Evolutionary conservation across 2,113 vertebrate genomes (phyloP).

Genomic region (Nanorana parkeri): DNA sequence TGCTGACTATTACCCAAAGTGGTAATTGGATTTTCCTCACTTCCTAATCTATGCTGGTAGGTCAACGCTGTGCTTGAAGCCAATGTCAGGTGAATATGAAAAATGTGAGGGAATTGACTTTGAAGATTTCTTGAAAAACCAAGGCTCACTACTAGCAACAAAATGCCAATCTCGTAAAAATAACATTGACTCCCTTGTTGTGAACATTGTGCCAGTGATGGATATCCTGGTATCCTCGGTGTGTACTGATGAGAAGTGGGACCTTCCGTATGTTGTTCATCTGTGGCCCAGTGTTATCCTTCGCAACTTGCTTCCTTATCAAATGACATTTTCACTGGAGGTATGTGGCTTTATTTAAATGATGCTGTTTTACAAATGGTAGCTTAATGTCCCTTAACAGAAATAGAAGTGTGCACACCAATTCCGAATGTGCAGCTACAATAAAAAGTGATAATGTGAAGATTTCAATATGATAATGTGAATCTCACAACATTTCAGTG

Average conservation of each 20-base stretch:
- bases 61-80: slow-evolving; percentile 84
- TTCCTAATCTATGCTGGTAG: slow-evolving; percentile 64
- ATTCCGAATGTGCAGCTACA: too few relatives aligned
- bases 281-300: slow-evolving; percentile 91
- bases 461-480: too few relatives aligned
- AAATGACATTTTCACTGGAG: slow-evolving; percentile 81
- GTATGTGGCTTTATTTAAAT: slow-evolving; percentile 62
- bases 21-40: background rate
- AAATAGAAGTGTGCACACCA: too few relatives aligned
- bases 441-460: too few relatives aligned
- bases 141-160: slow-evolving; percentile 75
- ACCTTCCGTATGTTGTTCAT: slow-evolving; percentile 90
- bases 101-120: slow-evolving; percentile 88
- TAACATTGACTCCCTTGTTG: slow-evolving; percentile 72
- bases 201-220: slow-evolving; percentile 88
- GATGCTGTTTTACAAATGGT: too few relatives aligned
- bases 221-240: slow-evolving; percentile 80
- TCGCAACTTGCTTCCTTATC: slow-evolving; percentile 91
- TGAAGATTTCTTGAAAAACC: slow-evolving; percentile 79
- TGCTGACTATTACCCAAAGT: too few relatives aligned
- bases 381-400: too few relatives aligned
- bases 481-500: too few relatives aligned
- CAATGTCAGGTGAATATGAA: slow-evolving; percentile 69
- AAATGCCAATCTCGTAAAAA: slow-evolving; percentile 74
- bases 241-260: slow-evolving; percentile 81